Evolutionary conservation across 2,113 vertebrate genomes (phyloP).

Genomic region (Sebastes fasciatus): DNA sequence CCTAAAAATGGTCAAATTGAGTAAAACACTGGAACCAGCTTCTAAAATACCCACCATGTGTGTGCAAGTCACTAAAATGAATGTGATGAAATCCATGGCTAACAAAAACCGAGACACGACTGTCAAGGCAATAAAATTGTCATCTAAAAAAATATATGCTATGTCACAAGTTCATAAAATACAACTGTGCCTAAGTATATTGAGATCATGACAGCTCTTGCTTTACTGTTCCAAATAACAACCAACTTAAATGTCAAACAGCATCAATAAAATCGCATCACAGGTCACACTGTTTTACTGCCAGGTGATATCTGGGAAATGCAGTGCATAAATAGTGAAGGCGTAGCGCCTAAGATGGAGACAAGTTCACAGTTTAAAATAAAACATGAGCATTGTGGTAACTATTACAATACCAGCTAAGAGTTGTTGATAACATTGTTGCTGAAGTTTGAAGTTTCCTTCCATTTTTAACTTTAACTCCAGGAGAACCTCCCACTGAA

Average conservation of each 20-base stretch:
- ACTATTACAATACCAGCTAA: not conserved
- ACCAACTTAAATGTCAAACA: not conserved
- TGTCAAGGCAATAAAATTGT: not conserved
- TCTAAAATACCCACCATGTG: not conserved
- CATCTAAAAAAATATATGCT: not conserved
- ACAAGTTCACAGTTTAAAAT: not conserved
- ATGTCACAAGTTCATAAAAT: not conserved
- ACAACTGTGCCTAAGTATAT: not conserved
- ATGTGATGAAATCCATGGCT: not conserved
- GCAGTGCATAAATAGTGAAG: not conserved
- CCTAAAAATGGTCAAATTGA: not conserved
- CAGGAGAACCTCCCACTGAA: slow-evolving; percentile 44
- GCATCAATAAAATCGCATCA: not conserved
- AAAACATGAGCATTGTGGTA: not conserved
- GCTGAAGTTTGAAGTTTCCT: slow-evolving; percentile 13
- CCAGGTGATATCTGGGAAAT: not conserved
- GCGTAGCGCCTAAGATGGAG: not conserved
- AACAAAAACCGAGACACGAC: not conserved
- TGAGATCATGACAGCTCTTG: not conserved
- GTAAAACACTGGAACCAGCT: not conserved
- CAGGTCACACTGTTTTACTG: not conserved
- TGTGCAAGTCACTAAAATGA: not conserved
- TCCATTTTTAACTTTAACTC: slow-evolving; percentile 48
- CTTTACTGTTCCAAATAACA: not conserved
- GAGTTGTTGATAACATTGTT: not conserved